Conservation (phyloP, 1,140 invertebrate genomes). For the Orius insidiosus region DNA sequence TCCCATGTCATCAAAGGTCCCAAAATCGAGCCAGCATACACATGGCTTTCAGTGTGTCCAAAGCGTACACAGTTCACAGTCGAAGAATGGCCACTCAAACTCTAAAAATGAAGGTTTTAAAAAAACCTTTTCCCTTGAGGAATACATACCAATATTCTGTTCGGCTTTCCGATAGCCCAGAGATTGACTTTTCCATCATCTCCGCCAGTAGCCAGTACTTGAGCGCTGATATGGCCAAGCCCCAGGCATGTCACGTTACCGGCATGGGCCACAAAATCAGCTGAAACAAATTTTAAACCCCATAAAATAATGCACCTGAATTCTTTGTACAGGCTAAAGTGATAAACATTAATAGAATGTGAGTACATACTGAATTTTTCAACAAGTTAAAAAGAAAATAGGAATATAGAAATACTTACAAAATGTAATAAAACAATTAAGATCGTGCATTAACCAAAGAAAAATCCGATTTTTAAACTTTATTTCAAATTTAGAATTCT, state of each 20-base stretch:
- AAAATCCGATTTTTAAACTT: too few relatives aligned
- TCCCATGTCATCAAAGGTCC: slow-evolving; percentile 95
- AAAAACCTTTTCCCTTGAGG: neutral
- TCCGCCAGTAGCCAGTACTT: slow-evolving; percentile 88
- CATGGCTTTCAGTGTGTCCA: slow-evolving; percentile 83
- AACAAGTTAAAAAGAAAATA: neutral
- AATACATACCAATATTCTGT: slow-evolving; percentile 77
- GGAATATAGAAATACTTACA: slow-evolving; percentile 9
- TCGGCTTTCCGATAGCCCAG: slow-evolving; percentile 89
- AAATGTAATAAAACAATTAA: neutral
- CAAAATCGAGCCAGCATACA: slow-evolving; percentile 83
- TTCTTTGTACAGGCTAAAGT: too few relatives aligned
- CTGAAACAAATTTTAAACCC: slow-evolving; percentile 39
- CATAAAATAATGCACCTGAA: too few relatives aligned
- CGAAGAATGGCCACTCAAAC: slow-evolving; percentile 79
- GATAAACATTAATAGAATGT: neutral
- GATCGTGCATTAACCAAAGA: too few relatives aligned
- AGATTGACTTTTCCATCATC: slow-evolving; percentile 95
- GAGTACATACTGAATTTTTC: neutral
- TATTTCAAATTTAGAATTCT: too few relatives aligned
- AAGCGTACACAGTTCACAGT: slow-evolving; percentile 89
- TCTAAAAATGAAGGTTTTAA: slow-evolving; percentile 35
- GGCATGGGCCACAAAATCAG: slow-evolving; percentile 78
- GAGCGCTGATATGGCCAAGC: slow-evolving; percentile 75
- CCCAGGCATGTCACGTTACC: slow-evolving; percentile 79